A percentile compares a stretch with the other conserved stretches of the same genome.
These are phyloP conservation scores for Saturnia pavonia DNA, from an alignment of 2,888 invertebrate species.

Conservation along the genomic window DNA sequence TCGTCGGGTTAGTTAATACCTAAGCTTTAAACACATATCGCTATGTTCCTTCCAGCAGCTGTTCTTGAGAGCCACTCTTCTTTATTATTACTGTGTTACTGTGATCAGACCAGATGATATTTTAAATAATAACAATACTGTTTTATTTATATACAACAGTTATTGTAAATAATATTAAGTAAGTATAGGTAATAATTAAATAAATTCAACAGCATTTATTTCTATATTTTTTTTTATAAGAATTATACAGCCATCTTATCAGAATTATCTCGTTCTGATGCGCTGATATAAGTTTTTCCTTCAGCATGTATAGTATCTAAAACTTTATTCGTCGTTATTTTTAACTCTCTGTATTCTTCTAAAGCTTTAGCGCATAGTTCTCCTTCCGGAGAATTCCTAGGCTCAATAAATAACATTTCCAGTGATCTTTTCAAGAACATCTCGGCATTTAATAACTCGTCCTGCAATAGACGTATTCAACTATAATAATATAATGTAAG, in stretches of 20 bases:
- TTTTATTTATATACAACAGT: neutral
- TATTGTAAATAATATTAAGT: neutral
- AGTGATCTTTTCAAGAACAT: conserved; percentile 82
- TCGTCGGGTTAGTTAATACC: no score
- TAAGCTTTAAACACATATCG: no score
- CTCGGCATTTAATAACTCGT: conserved; percentile 81
- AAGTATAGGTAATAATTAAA: neutral
- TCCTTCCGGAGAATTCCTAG: conserved; percentile 87
- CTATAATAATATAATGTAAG: neutral
- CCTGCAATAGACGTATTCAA: conserved; percentile 48
- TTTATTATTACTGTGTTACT: neutral
- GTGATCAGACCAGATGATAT: neutral
- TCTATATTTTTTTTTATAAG: neutral
- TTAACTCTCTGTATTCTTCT: conserved; percentile 82
- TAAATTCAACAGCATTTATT: neutral
- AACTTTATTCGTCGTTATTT: conserved; percentile 70
- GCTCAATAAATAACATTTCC: conserved; percentile 86
- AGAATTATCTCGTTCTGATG: conserved; percentile 28
- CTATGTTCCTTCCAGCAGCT: neutral
- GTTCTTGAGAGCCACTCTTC: neutral
- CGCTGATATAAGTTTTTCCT: conserved; percentile 53
- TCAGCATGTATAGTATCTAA: conserved; percentile 61
- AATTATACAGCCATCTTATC: neutral
- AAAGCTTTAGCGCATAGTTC: conserved; percentile 85
- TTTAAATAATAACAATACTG: neutral